Evolutionary conservation across 2,113 vertebrate genomes (phyloP).

Genomic region (Microcebus murinus): DNA sequence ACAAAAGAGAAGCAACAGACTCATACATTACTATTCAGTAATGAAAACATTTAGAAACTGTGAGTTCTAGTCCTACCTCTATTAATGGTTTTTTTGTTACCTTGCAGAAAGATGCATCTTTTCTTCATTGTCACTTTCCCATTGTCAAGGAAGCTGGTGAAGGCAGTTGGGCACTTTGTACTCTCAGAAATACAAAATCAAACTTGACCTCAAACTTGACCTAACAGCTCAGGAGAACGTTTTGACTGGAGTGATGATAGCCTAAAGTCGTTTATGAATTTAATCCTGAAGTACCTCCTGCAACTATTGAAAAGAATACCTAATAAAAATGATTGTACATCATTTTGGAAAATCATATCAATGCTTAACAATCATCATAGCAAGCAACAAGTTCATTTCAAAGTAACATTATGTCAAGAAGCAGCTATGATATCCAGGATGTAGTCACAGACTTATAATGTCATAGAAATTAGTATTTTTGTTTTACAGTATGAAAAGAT

Average conservation of each 20-base stretch:
- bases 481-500: neutral
- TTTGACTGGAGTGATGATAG: slow-evolving; percentile 18
- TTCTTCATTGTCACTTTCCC: neutral
- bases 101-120: neutral
- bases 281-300: neutral
- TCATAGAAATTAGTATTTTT: neutral
- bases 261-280: slow-evolving; percentile 11
- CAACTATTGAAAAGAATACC: slow-evolving; percentile 47
- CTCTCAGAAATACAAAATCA: slow-evolving; percentile 48
- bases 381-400: slow-evolving; percentile 27
- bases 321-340: slow-evolving; percentile 56
- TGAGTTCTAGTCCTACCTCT: neutral
- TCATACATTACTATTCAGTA: too few species aligned
- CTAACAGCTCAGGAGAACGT: slow-evolving; percentile 16
- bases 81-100: neutral
- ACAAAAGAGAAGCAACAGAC: neutral
- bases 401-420: slow-evolving; percentile 50
- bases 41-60: neutral
- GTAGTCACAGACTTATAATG: neutral
- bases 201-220: slow-evolving; percentile 45
- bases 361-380: slow-evolving; percentile 30
- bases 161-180: neutral
- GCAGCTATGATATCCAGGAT: neutral
- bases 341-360: slow-evolving; percentile 41
- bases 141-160: neutral